Conservation (phyloP, 2,797 vertebrate genomes). For the Mormyrops boulengeri region DNA sequence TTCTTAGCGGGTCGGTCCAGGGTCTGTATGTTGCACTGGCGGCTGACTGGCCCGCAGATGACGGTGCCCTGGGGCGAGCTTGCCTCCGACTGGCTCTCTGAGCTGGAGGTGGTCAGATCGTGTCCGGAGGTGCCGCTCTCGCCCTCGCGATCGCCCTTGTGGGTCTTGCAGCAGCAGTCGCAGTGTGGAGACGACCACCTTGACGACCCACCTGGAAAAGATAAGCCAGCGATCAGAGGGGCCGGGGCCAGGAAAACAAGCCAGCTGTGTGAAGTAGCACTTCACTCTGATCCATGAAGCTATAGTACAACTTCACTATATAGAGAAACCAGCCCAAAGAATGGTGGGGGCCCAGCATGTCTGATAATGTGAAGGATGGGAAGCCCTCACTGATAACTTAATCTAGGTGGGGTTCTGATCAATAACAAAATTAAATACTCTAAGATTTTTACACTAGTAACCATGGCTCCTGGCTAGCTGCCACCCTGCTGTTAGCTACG, state of each 20-base stretch:
- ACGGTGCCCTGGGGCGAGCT: constrained; percentile 94
- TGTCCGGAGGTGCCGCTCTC: constrained; percentile 95
- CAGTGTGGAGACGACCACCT: constrained; percentile 87
- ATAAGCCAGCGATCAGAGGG: background rate
- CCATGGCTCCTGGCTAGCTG: background rate
- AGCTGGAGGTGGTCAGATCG: constrained; percentile 95
- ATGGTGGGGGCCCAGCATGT: background rate
- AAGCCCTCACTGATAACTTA: background rate
- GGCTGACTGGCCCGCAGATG: constrained; percentile 79
- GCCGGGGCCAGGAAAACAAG: background rate
- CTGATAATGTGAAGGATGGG: background rate
- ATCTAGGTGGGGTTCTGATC: background rate
- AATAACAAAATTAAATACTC: background rate
- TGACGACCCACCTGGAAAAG: constrained; percentile 77
- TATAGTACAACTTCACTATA: background rate
- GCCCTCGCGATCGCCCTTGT: constrained; percentile 86
- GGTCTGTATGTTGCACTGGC: constrained; percentile 84
- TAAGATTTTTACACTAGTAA: background rate
- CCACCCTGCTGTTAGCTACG: background rate
- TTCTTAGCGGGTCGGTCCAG: constrained; percentile 84
- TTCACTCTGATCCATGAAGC: background rate
- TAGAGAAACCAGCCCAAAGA: background rate
- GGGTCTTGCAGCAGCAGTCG: constrained; percentile 94
- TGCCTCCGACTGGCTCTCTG: constrained; percentile 93
- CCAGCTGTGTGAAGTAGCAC: background rate